Percentiles rank a stretch among this genome's conserved stretches.
Evolutionary conservation across 2,797 vertebrate species (phyloP).

Genomic region (Hypotaenidia philippensis): DNA sequence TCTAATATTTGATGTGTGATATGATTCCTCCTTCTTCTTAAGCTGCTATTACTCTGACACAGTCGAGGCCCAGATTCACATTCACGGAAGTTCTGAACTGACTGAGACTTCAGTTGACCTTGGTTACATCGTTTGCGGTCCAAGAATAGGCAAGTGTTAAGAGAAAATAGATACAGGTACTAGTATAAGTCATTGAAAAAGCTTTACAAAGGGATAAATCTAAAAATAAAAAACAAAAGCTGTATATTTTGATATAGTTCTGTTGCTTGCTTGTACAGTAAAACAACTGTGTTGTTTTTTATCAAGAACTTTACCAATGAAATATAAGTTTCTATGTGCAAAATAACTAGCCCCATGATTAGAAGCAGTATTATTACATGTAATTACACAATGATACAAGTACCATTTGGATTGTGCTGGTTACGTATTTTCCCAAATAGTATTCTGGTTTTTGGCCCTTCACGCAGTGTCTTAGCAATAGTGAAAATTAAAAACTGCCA

Average conservation of each 20-base stretch:
- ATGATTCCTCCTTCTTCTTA: constrained; percentile 78
- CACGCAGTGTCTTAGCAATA: constrained; percentile 85
- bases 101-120: constrained; percentile 67
- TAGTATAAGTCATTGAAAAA: constrained; percentile 73
- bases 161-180: constrained; percentile 70
- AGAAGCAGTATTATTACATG: constrained; percentile 84
- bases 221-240: constrained; percentile 59
- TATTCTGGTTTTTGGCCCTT: constrained; percentile 81
- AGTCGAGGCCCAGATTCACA: constrained; percentile 73
- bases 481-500: constrained; percentile 79
- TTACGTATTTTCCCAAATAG: constrained; percentile 80
- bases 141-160: constrained; percentile 70
- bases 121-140: constrained; percentile 47
- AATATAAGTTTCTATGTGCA: constrained; percentile 82
- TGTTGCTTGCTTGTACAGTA: constrained; percentile 81
- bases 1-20: constrained; percentile 75
- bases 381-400: constrained; percentile 75
- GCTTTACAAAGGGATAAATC: constrained; percentile 75
- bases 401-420: constrained; percentile 81
- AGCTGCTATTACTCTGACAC: constrained; percentile 84
- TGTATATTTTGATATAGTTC: constrained; percentile 80
- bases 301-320: constrained; percentile 81
- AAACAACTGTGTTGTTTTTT: constrained; percentile 80
- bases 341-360: constrained; percentile 79
- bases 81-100: constrained; percentile 60